A percentile compares a stretch with the other conserved stretches of the same genome.
phyloP scores from a whole-genome alignment of 2,113 vertebrate species.

The Dicaeum eximium region DNA sequence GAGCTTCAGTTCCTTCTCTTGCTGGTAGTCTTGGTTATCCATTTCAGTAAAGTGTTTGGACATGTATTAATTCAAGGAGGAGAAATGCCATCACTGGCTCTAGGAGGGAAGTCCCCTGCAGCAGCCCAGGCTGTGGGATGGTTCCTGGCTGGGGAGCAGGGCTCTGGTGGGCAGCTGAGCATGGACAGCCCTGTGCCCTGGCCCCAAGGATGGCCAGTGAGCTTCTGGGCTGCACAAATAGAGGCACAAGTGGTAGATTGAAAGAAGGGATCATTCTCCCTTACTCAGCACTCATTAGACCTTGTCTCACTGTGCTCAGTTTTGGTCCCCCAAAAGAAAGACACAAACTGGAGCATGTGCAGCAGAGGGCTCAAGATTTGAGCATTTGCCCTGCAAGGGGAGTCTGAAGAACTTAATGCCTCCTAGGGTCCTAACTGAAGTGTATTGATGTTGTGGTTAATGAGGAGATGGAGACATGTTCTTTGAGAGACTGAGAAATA shows the following conservation, averaged over 20 bases:
- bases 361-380: background rate
- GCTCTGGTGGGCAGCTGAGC: background rate
- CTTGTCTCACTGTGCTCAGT: background rate
- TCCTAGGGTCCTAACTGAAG: background rate
- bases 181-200: background rate
- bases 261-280: background rate
- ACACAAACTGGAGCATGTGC: accelerated
- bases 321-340: background rate
- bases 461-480: background rate
- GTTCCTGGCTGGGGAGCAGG: background rate
- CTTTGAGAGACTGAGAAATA: background rate
- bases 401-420: background rate
- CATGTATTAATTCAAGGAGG: background rate
- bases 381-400: background rate
- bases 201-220: background rate
- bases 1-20: background rate
- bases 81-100: background rate
- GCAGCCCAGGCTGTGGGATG: background rate
- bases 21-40: background rate
- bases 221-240: background rate
- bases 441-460: background rate
- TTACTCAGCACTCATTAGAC: background rate
- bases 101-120: background rate
- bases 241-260: background rate
- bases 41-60: background rate